Conservation (phyloP, 2,888 invertebrate genomes). For the Melanostoma scalare region DNA sequence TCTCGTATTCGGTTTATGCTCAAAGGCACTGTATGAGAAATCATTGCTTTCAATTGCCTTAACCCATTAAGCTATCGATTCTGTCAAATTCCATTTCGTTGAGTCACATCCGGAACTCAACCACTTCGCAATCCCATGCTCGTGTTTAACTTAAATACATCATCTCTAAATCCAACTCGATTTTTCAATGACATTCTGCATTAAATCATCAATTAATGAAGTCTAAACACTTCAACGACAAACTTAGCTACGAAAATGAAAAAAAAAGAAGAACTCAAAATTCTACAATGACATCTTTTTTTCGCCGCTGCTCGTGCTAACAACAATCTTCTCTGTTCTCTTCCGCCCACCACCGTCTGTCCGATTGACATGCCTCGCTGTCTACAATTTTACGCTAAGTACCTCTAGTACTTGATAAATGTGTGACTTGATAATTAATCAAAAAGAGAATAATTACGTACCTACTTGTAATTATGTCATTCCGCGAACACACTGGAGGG, state of each 20-base stretch:
- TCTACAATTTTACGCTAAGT: slow-evolving; percentile 51
- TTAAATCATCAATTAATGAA: slow-evolving; percentile 45
- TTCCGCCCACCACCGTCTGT: slow-evolving; percentile 4
- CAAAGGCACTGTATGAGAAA: no score
- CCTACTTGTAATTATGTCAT: slow-evolving; percentile 70
- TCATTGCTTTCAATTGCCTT: no score
- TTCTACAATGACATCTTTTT: slow-evolving; percentile 24
- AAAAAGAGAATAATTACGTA: slow-evolving; percentile 39
- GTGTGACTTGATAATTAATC: slow-evolving; percentile 53
- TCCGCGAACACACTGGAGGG: slow-evolving; percentile 32
- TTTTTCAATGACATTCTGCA: slow-evolving; percentile 34
- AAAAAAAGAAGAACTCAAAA: slow-evolving; percentile 50
- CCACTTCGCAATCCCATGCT: slow-evolving; percentile 18
- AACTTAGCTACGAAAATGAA: background rate
- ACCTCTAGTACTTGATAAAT: slow-evolving; percentile 35
- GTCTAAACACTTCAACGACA: slow-evolving; percentile 39
- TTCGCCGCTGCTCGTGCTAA: background rate
- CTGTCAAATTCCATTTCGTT: background rate
- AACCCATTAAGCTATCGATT: background rate
- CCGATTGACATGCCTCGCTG: slow-evolving; percentile 16
- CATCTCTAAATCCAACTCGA: slow-evolving; percentile 34
- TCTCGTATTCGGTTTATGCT: no score
- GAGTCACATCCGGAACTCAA: slow-evolving; percentile 9
- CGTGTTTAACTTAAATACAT: slow-evolving; percentile 25
- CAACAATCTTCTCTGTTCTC: slow-evolving; percentile 13